Base-by-base conservation (phyloP, 2,888 invertebrate species). In the Galerucella calmariensis region DNA sequence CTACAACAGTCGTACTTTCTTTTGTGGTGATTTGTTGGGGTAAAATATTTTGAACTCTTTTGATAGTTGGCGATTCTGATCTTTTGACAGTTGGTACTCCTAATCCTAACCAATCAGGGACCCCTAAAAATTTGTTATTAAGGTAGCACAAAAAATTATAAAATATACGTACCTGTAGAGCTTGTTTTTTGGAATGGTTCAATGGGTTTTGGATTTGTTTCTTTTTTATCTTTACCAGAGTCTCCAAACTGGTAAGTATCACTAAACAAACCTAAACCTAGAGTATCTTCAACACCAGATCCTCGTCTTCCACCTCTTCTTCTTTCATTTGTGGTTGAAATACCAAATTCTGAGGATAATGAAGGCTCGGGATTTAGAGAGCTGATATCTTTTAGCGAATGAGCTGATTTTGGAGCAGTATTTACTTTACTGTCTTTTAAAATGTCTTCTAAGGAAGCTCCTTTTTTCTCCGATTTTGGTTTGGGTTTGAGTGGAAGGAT, bases 251-350 rank as follows among this genome's bases (percentile, higher is more conserved):
- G 76, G 53, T 73, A 74, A 12, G 77, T 79, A 41, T 77, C 76
- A 6, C 74, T 78, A 69, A 90, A 84, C 9, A 88, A 87, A 51
- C 91, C 91, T 72, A 91, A 85, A 27, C 91, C 91, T 73, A 91
- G 85, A 77, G 91, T 90, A 83, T 91, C 91, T 68, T 90, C 88
- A 65, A 90, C 82, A 76, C 88, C 85, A n/a, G 82, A 79, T 10
- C 78, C 79, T 8, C 81, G 81, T 20, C 80, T 75, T 74, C 82
- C 79, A 51, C 85, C 80, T 48, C 83, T 80, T 73, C 86, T 81
- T 72, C 87, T 80, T 44, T 72, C 72, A 48, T 59, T 11, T 24
- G 66, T 56, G 16, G 83, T 76, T 14, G 76, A 24, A 24, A 56
- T 56, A 12, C 58, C 41, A 6, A 46, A 41, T 44, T 65, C 63